phyloP scores from a whole-genome alignment of 64 coral and sea anemone species.

The Montipora foliosa region DNA sequence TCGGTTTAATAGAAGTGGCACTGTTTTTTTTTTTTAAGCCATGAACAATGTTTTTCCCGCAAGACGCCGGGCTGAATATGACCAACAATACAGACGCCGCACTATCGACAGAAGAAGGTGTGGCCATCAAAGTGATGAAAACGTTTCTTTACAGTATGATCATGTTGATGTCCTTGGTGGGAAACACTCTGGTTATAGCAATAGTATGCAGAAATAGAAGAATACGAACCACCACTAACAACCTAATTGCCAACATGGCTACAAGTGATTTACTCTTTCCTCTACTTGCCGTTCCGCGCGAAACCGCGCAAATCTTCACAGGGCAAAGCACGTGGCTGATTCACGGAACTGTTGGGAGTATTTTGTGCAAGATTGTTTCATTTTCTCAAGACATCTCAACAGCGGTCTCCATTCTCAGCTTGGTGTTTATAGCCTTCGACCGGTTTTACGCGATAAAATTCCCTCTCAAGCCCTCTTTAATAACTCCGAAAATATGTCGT shows the following conservation, averaged over 20 bases:
- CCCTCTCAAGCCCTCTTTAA: conserved; percentile 38
- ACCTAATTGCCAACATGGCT: conserved; percentile 80
- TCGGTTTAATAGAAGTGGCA: neutral
- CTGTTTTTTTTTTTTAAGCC: neutral
- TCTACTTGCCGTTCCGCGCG: conserved; percentile 54
- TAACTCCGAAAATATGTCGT: conserved; percentile 47
- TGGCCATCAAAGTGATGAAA: conserved; percentile 37
- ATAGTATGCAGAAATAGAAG: conserved; percentile 61
- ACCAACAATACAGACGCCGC: neutral
- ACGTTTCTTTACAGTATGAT: conserved; percentile 48
- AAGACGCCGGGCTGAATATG: neutral
- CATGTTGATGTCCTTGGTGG: conserved; percentile 62
- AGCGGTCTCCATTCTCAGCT: conserved; percentile 70
- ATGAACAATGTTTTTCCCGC: neutral
- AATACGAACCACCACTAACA: conserved; percentile 73
- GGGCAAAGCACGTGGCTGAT: conserved; percentile 45
- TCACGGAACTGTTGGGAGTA: conserved; percentile 40
- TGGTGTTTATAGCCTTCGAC: conserved; percentile 73
- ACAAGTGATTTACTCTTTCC: conserved; percentile 60
- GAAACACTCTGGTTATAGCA: conserved; percentile 62
- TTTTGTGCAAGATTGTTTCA: conserved; percentile 63
- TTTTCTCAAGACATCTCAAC: conserved; percentile 69
- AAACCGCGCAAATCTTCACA: conserved; percentile 37
- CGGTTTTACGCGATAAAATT: conserved; percentile 74
- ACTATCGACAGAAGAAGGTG: neutral